Evolutionary conservation across 1,140 invertebrate genomes (phyloP), one percentile per base, ranked within the genome.

Genomic region (Camponotus vicinus): DNA sequence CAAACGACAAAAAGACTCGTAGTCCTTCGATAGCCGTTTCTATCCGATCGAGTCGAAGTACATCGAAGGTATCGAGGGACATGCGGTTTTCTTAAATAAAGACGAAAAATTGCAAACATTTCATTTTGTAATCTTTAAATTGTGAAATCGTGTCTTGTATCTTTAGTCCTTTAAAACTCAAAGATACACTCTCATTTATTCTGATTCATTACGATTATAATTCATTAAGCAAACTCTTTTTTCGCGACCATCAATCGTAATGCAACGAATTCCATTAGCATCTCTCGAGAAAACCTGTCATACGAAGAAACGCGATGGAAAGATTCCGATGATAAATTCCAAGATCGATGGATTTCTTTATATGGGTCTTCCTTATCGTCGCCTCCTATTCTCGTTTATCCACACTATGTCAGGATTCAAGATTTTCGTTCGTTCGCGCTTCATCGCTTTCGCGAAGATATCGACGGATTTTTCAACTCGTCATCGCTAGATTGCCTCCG

Each of bases 11-110:
- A 90, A 90, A 90, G 89, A 86, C 49, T 69, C 64, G 59, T 75
- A 78, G 86, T 79, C 88, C 83, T 90, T 86, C 80, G 71, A 32
- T 86, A 87, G 89, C 78, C 89, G 79, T 90, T 90, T 90, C 89
- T 78, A 59, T 77, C 52, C 76, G 45, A 88, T 86, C 77, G 67
- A 73, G 69, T 85, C 77, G 87, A 89, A 83, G 73, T 55, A 88
- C 66, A 83, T 63, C 67, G 82, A 63, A 85, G 63, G 9, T 18
- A 52, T 61, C 88, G 37, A 86, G 86, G 88, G 80, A 85, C 77
- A 86, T 49, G 57, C 75, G 63, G 57, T 80, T 79, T 55, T 70
- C 73, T 85, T 87, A 88, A 92, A 92, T 90, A 89, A 86, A 91
- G 91, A 90, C 85, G 76, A 85, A 89, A 89, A 80, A 64, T 52